phyloP scores from a whole-genome alignment of 2,797 vertebrate genomes.

The Ateles fusciceps region DNA sequence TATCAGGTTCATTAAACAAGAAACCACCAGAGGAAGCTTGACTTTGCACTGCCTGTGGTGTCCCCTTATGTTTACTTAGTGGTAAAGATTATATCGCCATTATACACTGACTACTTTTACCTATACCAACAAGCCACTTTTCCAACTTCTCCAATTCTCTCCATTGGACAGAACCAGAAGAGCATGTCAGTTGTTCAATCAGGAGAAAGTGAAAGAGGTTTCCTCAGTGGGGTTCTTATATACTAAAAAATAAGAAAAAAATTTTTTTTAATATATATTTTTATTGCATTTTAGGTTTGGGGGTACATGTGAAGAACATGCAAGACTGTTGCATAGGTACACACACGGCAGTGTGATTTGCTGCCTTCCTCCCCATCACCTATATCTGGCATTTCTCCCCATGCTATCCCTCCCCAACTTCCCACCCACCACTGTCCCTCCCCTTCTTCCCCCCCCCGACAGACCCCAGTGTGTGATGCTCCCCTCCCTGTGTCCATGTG shows the following conservation, averaged over 20 bases:
- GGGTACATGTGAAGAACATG: too few species aligned
- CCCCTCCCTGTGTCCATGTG: too few species aligned
- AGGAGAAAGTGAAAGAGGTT: background rate
- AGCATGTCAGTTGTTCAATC: background rate
- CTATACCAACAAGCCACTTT: background rate
- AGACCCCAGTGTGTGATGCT: too few species aligned
- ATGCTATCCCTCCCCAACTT: too few species aligned
- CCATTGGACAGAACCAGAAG: background rate
- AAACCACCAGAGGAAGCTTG: background rate
- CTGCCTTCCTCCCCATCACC: too few species aligned
- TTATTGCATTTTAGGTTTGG: too few species aligned
- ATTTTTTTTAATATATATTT: too few species aligned
- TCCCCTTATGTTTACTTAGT: background rate
- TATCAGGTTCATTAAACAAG: background rate
- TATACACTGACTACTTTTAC: background rate
- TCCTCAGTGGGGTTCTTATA: background rate
- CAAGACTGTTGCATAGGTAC: too few species aligned
- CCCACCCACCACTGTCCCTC: too few species aligned
- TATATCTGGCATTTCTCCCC: too few species aligned
- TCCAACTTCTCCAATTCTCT: slow-evolving; percentile 1
- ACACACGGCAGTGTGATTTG: too few species aligned
- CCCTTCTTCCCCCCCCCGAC: too few species aligned
- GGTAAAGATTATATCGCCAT: background rate
- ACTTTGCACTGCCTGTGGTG: background rate
- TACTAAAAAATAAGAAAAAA: background rate